These are phyloP conservation scores for Liposcelis brunnea DNA, from an alignment of 2,888 invertebrate genomes.

Conservation along the genomic window DNA sequence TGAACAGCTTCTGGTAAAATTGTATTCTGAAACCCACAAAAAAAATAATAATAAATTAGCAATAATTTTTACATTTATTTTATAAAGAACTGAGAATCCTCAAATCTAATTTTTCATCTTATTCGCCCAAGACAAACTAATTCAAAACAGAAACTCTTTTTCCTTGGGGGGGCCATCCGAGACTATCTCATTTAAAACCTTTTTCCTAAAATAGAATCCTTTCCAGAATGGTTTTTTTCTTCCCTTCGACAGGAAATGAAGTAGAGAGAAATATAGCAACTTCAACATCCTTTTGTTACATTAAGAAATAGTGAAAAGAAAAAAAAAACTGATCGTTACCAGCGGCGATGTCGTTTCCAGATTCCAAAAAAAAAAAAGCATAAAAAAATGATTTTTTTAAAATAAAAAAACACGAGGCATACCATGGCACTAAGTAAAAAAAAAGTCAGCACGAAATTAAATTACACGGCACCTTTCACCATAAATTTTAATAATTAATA, in stretches of 20 bases:
- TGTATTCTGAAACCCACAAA: slow-evolving; percentile 56
- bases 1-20: slow-evolving; percentile 79
- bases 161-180: too few species aligned
- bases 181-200: too few species aligned
- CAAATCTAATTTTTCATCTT: not conserved
- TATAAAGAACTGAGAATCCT: not conserved
- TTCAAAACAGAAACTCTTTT: too few species aligned
- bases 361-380: not conserved
- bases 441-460: slow-evolving; percentile 3
- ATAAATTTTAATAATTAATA: not conserved
- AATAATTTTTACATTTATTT: not conserved
- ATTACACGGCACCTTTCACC: too few species aligned
- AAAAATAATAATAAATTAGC: slow-evolving; percentile 9
- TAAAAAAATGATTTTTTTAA: not conserved
- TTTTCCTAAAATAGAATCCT: too few species aligned
- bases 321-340: not conserved
- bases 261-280: too few species aligned
- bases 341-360: slow-evolving; percentile 1
- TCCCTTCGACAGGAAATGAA: too few species aligned
- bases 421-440: slow-evolving; percentile 10
- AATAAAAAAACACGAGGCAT: slow-evolving; percentile 2
- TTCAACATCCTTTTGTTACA: too few species aligned
- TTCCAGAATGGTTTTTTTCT: too few species aligned
- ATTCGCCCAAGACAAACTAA: too few species aligned
- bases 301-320: too few species aligned